Evolutionary conservation across 2,888 invertebrate genomes (phyloP), one percentile per base, ranked within the genome.

Genomic region (Agrotis segetum): DNA sequence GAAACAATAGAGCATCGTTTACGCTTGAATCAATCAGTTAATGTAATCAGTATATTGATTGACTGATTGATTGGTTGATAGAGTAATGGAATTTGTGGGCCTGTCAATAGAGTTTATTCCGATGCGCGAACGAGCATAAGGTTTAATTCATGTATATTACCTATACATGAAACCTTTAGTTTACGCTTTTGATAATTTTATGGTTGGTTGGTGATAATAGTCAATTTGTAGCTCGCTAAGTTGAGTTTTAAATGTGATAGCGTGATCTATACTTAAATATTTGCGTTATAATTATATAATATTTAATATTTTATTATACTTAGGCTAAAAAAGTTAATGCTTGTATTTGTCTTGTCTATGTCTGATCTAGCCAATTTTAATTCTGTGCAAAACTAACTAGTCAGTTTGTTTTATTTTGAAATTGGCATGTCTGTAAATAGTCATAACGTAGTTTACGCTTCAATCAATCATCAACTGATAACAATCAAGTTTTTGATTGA

Each of bases 11-110:
- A 24, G 46, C 17, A 56, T 67, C n/a, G 21, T 34, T 74, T 17
- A 67, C n/a, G 14, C 19, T 58, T 16, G 56, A 74, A 74, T 72
- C 56, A 50, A 58, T 72, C 65, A 72, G 47, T 44, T 56, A 49
- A 2, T 14, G 13, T 29, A 49, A 50, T 68, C 34, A 11, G 40
- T 40, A 11, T 24, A 3, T 16, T n/a, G 21, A 46, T 14, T 24
- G 21, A 46, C 9, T 24, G 16, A 74, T 49, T 63, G 19, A 64
- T 65, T 44, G 19, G 24, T 29, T 21, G 65, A 56, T 66, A 21
- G 17, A 34, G 11, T 46, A 40, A 55, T 40, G 17, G 40, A 64
- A 65, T 64, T 21, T 55, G 24, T 17, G 24, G 11, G 44, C 29
- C 1, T 47, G 14, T 24, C 17, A 40, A 58, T 49, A 71, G 40